Evolutionary conservation across 2,888 invertebrate genomes (phyloP).

Genomic region (Pocota personata): DNA sequence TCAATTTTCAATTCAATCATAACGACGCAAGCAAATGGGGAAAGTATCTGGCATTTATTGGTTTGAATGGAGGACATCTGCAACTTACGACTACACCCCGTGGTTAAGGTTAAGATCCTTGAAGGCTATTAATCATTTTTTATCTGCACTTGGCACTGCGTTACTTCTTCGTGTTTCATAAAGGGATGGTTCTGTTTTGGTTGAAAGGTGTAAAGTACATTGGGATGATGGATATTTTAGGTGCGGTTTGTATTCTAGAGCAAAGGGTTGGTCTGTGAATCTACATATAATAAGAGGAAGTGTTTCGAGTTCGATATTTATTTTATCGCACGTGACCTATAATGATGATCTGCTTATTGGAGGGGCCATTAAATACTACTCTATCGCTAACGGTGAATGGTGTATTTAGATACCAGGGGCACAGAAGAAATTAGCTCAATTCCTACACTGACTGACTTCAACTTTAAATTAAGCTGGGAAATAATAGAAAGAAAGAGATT

Average conservation of each 20-base stretch:
- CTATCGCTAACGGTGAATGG: too few relatives aligned
- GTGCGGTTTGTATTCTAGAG: background rate
- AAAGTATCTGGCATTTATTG: constrained; percentile 9
- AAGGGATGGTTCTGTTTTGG: background rate
- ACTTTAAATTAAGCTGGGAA: too few relatives aligned
- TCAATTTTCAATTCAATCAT: constrained; percentile 38
- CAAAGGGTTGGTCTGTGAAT: background rate
- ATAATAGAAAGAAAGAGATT: too few relatives aligned
- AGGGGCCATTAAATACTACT: too few relatives aligned
- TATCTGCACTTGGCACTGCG: constrained; percentile 48
- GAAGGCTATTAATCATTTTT: constrained; percentile 44
- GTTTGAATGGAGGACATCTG: background rate
- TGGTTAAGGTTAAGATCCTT: background rate
- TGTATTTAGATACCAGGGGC: too few relatives aligned
- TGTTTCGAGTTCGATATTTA: background rate
- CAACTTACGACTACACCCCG: background rate
- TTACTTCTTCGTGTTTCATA: constrained; percentile 5
- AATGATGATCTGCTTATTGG: background rate
- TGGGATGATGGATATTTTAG: background rate
- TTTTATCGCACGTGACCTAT: background rate
- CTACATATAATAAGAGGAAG: background rate
- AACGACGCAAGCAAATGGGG: constrained; percentile 13
- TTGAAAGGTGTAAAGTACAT: background rate
- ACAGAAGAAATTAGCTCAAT: too few relatives aligned
- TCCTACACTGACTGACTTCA: too few relatives aligned